A percentile compares a stretch with the other conserved stretches of the same genome.
Conservation (phyloP, 2,113 vertebrate species). For the Mustela lutreola region DNA sequence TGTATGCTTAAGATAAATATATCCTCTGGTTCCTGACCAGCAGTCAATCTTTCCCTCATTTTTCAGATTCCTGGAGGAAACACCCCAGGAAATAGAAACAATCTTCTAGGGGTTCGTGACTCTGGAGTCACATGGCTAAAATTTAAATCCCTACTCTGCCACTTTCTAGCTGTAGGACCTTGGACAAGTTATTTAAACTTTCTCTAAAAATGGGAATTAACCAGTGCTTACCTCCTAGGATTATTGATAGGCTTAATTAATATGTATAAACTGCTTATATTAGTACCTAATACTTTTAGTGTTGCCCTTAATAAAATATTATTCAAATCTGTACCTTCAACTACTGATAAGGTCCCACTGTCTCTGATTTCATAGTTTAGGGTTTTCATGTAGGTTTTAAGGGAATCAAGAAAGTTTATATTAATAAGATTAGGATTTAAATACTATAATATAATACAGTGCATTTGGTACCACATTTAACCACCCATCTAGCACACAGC, state of each 20-base stretch:
- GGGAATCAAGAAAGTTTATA: conserved; percentile 14
- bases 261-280: neutral
- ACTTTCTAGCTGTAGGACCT: neutral
- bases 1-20: neutral
- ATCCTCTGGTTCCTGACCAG: neutral
- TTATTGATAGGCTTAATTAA: neutral
- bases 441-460: neutral
- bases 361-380: conserved; percentile 4
- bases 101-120: neutral
- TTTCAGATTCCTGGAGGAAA: neutral
- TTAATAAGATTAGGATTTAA: conserved; percentile 3
- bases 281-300: neutral
- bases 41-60: neutral
- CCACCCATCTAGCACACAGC: neutral
- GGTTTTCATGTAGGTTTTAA: conserved; percentile 38
- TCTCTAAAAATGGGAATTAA: conserved; percentile 30
- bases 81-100: neutral
- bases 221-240: neutral
- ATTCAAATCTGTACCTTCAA: neutral
- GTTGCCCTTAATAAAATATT: neutral
- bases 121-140: neutral
- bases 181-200: conserved; percentile 17
- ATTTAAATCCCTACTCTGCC: neutral
- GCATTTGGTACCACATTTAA: neutral
- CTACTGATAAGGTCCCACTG: neutral